Evolutionary conservation across 1,140 invertebrate species (phyloP), one percentile per base, ranked within the genome.

Genomic region (Caenorhabditis brenneri): DNA sequence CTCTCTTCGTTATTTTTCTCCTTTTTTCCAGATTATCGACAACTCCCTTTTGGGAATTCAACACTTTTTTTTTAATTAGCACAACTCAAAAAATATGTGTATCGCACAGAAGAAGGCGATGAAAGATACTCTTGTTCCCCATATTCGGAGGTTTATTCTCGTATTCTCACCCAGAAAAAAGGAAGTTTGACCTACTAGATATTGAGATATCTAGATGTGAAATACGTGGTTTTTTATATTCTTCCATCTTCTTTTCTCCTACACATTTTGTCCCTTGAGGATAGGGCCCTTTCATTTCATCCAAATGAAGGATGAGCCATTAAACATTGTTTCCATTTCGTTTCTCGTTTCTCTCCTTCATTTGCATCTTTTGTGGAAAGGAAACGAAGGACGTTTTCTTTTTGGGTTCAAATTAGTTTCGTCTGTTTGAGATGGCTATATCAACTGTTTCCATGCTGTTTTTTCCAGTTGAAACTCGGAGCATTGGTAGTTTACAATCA

Each of bases 251-350:
- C 19, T 24, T 27, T 24, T 27, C 27, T n/a, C n/a, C n/a, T 46
- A 74, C 65, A 42, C 36, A 24, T 31, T 42, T 74, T 42, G 33
- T 74, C 36, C 65, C 65, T n/a, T 7, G 65, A 42, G 65, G 36
- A n/a, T 12, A 9, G 29, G 19, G 9, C 31, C 29, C 65, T 42
- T 74, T 74, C 36, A 74, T 74, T 74, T 39, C 27, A 74, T 74
- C 65, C 29, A 74, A 74, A 74, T 74, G 65, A 74, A 74, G 65
- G 65, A 74, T 74, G 65, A 74, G 65, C 65, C 65, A 74, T 74
- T 31, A 74, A 74, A 74, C 65, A 74, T 74, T 74, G 65, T 74
- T 74, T 74, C 65, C 27, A 46, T 74, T 74, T 74, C 36, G 22
- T 46, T 42, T 29, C 53, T 9, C 24, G 10, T 42, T 42, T 46